Conservation (phyloP, 2,113 vertebrate species). For the Muntiacus muntjak region DNA sequence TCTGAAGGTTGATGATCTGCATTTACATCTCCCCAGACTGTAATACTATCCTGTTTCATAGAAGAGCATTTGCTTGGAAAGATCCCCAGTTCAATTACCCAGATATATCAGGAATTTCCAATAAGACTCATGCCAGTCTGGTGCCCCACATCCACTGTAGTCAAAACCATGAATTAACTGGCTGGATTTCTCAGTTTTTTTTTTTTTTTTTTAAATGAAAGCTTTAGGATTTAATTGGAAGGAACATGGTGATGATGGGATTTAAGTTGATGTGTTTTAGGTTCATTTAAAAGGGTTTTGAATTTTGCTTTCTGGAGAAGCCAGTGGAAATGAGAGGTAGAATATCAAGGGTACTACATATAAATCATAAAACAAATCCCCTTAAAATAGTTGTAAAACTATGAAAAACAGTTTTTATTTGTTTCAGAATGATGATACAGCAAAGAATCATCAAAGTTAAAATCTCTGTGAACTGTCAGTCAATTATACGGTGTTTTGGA, state of each 20-base stretch:
- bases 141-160: not conserved
- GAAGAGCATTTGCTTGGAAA: not conserved
- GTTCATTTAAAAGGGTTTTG: not conserved
- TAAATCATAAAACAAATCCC: not conserved
- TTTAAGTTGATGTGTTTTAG: not conserved
- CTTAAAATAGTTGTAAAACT: not conserved
- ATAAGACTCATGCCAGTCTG: not conserved
- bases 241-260: not conserved
- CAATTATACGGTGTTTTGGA: not conserved
- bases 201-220: not conserved
- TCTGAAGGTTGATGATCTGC: constrained; percentile 12
- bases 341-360: not conserved
- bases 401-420: not conserved
- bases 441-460: not conserved
- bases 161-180: not conserved
- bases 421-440: not conserved
- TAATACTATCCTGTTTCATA: constrained; percentile 1
- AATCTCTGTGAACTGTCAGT: not conserved
- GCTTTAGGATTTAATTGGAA: not conserved
- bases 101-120: not conserved
- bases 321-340: not conserved
- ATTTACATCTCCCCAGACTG: constrained; percentile 16
- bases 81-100: not conserved
- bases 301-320: not conserved
- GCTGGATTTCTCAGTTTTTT: not conserved